Conservation (phyloP, 64 coral and sea anemone genomes). For the Anthopleura sola region DNA sequence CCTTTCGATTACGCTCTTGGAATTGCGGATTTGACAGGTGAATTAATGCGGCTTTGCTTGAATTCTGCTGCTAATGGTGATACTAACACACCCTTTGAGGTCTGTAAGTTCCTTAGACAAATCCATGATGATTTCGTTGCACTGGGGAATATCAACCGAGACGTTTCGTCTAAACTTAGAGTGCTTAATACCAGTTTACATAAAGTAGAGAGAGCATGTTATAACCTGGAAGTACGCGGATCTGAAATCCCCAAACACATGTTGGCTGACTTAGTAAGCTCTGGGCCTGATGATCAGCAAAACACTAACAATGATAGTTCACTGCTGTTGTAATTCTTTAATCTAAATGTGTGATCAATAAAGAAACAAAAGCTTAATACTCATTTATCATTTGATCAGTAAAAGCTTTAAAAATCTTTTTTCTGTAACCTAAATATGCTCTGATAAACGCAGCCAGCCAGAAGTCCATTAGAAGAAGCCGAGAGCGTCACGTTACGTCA, state of each 20-base stretch:
- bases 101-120: constrained; percentile 59
- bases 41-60: constrained; percentile 92
- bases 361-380: not conserved
- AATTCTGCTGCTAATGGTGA: constrained; percentile 87
- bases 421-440: no score
- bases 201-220: constrained; percentile 90
- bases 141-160: constrained; percentile 58
- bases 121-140: constrained; percentile 64
- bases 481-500: no score
- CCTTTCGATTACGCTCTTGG: constrained; percentile 88
- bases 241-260: constrained; percentile 85
- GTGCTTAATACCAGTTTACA: constrained; percentile 70
- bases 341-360: not conserved
- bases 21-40: constrained; percentile 90
- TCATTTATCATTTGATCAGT: not conserved
- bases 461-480: no score
- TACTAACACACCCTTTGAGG: constrained; percentile 49
- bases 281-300: not conserved
- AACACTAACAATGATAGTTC: not conserved
- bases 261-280: constrained; percentile 62
- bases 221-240: constrained; percentile 78
- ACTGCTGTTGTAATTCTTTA: not conserved
- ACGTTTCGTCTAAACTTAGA: constrained; percentile 63
- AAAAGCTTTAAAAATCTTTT: not conserved
- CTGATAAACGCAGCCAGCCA: no score